A percentile compares a stretch with the other conserved stretches of the same genome.
These are phyloP conservation scores for Lutraria lutraria DNA, from an alignment of 2,888 invertebrate genomes.

Conservation along the genomic window DNA sequence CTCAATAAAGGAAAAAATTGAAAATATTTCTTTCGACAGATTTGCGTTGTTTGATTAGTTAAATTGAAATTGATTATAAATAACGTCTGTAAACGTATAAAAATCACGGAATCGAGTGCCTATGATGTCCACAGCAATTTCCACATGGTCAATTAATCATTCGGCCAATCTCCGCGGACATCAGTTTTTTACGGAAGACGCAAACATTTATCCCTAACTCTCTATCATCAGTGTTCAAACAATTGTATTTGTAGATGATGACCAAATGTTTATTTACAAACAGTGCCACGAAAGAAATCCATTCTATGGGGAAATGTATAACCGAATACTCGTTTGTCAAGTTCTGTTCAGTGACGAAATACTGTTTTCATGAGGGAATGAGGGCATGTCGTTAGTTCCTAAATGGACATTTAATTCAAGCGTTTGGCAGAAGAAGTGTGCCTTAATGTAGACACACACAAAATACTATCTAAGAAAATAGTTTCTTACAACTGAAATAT, in stretches of 20 bases:
- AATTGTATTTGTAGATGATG: not conserved
- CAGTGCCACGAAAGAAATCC: not conserved
- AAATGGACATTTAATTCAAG: not conserved
- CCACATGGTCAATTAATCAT: not conserved
- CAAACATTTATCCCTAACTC: not conserved
- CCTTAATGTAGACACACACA: not conserved
- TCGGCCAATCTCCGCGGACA: not conserved
- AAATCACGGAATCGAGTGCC: too few relatives aligned
- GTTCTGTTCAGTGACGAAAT: not conserved
- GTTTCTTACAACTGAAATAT: not conserved
- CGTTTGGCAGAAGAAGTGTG: not conserved
- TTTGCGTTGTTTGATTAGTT: too few relatives aligned
- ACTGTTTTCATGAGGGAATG: not conserved
- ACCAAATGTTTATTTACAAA: not conserved
- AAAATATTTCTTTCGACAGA: too few relatives aligned
- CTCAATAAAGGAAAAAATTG: too few relatives aligned
- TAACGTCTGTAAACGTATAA: too few relatives aligned
- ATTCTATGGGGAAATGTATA: not conserved
- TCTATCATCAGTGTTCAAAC: not conserved
- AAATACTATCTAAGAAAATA: not conserved
- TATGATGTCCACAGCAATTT: too few relatives aligned
- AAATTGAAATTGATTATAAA: too few relatives aligned
- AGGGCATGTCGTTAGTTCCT: not conserved
- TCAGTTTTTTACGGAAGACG: not conserved
- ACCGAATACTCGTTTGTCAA: not conserved